Base-by-base conservation (phyloP, 2,888 invertebrate species). In the Halictus ligatus region DNA sequence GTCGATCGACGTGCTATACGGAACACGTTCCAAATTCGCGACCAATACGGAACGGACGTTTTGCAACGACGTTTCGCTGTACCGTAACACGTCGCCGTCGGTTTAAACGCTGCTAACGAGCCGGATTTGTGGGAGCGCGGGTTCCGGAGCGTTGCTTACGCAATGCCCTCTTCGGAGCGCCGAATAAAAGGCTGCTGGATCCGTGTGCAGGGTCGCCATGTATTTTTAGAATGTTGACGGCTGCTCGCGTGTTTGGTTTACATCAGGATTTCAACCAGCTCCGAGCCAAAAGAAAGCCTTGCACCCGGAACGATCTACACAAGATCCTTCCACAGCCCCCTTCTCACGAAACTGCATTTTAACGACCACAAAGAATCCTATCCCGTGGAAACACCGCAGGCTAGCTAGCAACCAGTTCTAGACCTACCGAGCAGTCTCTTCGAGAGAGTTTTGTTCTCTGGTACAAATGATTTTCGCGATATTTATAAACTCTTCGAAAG, bases 211-310 rank as follows among this genome's bases (percentile, higher is more conserved):
- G 79, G 64, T n/a, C 77, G 83, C 40, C 69, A 80, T 43, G 79
- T 94, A 94, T 94, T 94, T 94, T 93, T 94, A 94, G 93, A 92
- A 91, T 81, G 83, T 86, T 81, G 80, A 88, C 88, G 85, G 71
- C 15, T 29, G 71, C 60, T 54, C 71, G 81, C 29, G 64, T 58
- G 82, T 91, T 86, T 88, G 80, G 80, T 77, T 84, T 78, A n/a
- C 87, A 76, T 76, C 75, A 75, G 48, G 72, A 40, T 71, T 71
- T 71, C 43, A n/a, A 71, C n/a, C 43, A 43, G 43, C 12, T 40
- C 18, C 69, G 69, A n/a, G 10, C 40, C 43, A 71, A 71, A 71
- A 43, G 71, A 43, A 71, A 71, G 71, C n/a, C 71, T 71, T 71
- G n/a, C 71, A 43, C 71, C 71, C 43, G 71, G 43, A 71, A 71